Base-by-base conservation (phyloP, 2,888 invertebrate species). In the Horisme vitalbata region DNA sequence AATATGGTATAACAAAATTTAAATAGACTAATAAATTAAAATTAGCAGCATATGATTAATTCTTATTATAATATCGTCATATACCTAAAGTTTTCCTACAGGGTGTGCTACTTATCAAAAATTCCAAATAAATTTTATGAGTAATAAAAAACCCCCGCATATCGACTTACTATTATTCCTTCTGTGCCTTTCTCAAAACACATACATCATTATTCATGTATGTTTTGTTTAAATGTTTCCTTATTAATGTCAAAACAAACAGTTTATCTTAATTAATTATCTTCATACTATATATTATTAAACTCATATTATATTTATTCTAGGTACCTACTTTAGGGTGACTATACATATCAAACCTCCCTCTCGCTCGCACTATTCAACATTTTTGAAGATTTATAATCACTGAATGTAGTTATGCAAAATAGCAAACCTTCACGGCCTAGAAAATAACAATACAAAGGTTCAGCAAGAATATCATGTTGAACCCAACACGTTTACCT, bases 121-220 rank as follows among this genome's bases (percentile, higher is more conserved):
- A 21, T 35, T 39, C 21, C 26, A 27, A 39, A 35, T 10, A 15
- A 9, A 15, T 26, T 18, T n/a, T 41, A 36, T 31, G 30, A 43
- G 30, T 38, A 36, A 37, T 11, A 38, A 37, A 41, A 53, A 49
- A 39, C 10, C 46, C n/a, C 49, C 38, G 38, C 41, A 56, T 56
- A 38, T 55, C 61, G 51, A 53, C 55, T 38, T 30, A 58, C 11
- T 31, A 24, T 39, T 39, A 33, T 55, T 53, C 46, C 51, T 36
- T 33, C 50, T 57, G 68, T 68, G 68, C 68, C 68, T 69, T 67
- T 46, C 50, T 12, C 24, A 47, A 20, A 41, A 33, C 23, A 53
- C 24, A 36, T 33, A 32, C 51, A 52, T 56, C 55, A 31, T 2
- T 31, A 28, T 8, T 38, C n/a, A 38, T 44, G 15, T 21, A 23